A percentile compares a stretch with the other conserved stretches of the same genome.
These are phyloP conservation scores for Drosophila recens DNA, from an alignment of 2,888 invertebrate species.

Conservation along the genomic window DNA sequence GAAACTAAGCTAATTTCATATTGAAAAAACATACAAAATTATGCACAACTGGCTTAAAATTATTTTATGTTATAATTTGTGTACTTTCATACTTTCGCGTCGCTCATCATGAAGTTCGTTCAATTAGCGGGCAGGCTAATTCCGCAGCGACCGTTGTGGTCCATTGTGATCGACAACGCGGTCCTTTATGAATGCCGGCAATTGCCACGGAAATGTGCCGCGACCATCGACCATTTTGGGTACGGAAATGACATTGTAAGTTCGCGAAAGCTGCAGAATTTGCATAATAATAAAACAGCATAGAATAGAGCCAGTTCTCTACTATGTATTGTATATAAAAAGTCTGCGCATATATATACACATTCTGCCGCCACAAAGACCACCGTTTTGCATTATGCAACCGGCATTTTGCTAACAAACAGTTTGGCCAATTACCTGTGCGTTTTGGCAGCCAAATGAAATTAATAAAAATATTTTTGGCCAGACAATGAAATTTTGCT, in stretches of 20 bases:
- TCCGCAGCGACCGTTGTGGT: neutral
- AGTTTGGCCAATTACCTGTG: conserved; percentile 68
- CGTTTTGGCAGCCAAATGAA: conserved; percentile 45
- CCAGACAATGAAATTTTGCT: conserved; percentile 17
- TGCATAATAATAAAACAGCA: conserved; percentile 76
- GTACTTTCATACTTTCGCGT: neutral
- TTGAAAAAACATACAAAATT: neutral
- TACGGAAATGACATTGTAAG: conserved; percentile 81
- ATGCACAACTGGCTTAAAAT: neutral
- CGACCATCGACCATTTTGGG: conserved; percentile 61
- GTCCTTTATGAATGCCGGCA: conserved; percentile 74
- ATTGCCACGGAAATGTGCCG: conserved; percentile 75
- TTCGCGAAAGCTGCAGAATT: conserved; percentile 52
- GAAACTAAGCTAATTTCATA: neutral
- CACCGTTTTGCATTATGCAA: conserved; percentile 65
- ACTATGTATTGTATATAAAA: too few relatives aligned
- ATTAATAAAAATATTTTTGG: conserved; percentile 60
- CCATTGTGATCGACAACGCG: conserved; percentile 59
- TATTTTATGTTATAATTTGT: neutral
- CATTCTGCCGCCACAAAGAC: conserved; percentile 37
- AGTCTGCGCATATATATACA: neutral
- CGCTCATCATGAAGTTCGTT: conserved; percentile 6
- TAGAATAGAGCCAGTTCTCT: conserved; percentile 5
- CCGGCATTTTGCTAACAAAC: conserved; percentile 44
- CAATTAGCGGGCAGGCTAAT: neutral